These are phyloP conservation scores for Rutpela maculata DNA, from an alignment of 2,888 invertebrate species.

Conservation along the genomic window DNA sequence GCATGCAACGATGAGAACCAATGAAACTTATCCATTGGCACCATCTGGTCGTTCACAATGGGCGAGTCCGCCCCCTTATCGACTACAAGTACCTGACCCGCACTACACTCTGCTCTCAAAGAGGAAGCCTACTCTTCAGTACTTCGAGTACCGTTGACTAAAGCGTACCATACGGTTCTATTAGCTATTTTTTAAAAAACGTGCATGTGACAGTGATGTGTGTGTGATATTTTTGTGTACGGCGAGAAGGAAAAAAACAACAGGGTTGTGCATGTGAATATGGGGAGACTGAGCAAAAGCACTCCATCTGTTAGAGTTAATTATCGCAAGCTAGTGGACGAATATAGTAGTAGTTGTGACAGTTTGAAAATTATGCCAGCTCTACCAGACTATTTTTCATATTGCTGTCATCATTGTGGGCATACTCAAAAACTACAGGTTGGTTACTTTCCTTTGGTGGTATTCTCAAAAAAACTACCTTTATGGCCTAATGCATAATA, in stretches of 20 bases:
- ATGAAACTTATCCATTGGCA: not conserved
- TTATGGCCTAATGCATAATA: no score
- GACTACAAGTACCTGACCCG: slow-evolving; percentile 56
- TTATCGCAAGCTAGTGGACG: slow-evolving; percentile 78
- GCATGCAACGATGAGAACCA: not conserved
- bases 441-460: slow-evolving; percentile 47
- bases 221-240: not conserved
- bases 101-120: slow-evolving; percentile 50
- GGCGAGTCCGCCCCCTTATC: slow-evolving; percentile 43
- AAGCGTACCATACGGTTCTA: slow-evolving; percentile 9
- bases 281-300: slow-evolving; percentile 76
- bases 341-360: slow-evolving; percentile 72
- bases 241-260: not conserved
- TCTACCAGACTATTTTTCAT: slow-evolving; percentile 77
- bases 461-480: not conserved
- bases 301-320: slow-evolving; percentile 75
- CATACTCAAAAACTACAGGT: slow-evolving; percentile 79
- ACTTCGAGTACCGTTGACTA: slow-evolving; percentile 36
- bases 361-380: slow-evolving; percentile 74
- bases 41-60: not conserved
- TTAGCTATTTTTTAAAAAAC: slow-evolving; percentile 11
- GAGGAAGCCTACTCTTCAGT: slow-evolving; percentile 48
- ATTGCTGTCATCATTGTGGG: slow-evolving; percentile 79
- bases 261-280: slow-evolving; percentile 57
- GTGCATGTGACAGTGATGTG: slow-evolving; percentile 38